A percentile compares a stretch with the other conserved stretches of the same genome.
Conservation (phyloP, 37 sponge, comb jelly and placozoan genomes). For the Lycopodina hypogea region DNA sequence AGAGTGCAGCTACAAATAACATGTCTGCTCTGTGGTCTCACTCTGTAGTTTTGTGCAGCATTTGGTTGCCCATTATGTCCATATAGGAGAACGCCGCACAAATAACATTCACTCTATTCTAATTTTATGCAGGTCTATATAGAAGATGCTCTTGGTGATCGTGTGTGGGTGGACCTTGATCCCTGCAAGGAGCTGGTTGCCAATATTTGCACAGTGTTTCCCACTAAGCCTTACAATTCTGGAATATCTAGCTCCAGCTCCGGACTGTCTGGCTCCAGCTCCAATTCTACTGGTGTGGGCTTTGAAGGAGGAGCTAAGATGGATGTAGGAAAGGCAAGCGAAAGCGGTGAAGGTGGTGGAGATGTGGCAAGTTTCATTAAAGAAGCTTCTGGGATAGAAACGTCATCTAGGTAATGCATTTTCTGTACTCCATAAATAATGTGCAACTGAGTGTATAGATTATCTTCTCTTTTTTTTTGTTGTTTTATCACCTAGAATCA, state of each 20-base stretch:
- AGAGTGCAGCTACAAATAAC: too few relatives aligned
- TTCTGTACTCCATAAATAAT: too few relatives aligned
- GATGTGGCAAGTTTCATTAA: not conserved
- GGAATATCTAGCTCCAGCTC: not conserved
- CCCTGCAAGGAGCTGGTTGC: conserved; percentile 73
- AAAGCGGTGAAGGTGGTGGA: conserved; percentile 6
- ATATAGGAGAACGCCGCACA: too few relatives aligned
- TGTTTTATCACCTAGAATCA: too few relatives aligned
- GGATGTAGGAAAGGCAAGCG: conserved; percentile 1
- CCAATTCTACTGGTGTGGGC: not conserved
- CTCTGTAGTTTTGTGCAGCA: too few relatives aligned
- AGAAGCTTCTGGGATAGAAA: conserved; percentile 10
- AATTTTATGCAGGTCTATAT: conserved; percentile 79
- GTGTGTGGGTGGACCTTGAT: conserved; percentile 84
- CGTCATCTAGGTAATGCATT: conserved; percentile 22
- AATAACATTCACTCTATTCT: too few relatives aligned
- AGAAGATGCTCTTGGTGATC: conserved; percentile 78
- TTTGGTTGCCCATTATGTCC: too few relatives aligned
- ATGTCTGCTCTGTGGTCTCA: too few relatives aligned
- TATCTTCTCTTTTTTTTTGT: too few relatives aligned
- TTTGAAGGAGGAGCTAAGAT: not conserved
- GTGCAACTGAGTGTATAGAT: too few relatives aligned
- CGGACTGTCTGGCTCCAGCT: not conserved
- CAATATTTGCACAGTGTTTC: conserved; percentile 77
- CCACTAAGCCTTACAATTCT: conserved; percentile 29